A percentile compares a stretch with the other conserved stretches of the same genome.
These are phyloP conservation scores for Gracilinanus agilis DNA, from an alignment of 2,113 vertebrate species.

Conservation along the genomic window DNA sequence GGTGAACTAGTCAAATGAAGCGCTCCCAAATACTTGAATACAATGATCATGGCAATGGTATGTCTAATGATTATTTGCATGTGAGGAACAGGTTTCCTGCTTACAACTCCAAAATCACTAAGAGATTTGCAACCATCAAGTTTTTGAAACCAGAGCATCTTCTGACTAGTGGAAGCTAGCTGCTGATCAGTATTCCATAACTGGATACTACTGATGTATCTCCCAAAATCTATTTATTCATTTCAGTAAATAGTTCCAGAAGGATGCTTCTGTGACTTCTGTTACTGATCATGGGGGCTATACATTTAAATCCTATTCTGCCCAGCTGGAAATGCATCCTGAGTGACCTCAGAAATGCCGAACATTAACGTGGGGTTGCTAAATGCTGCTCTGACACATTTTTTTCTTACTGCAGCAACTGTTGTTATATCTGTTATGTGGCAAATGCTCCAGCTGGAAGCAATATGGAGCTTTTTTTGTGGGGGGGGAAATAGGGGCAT, in stretches of 20 bases:
- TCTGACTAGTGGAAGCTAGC: background rate
- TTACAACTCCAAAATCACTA: background rate
- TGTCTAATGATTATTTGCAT: accelerated
- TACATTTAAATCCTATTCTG: background rate
- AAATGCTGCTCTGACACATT: background rate
- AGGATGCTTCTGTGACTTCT: constrained; percentile 28
- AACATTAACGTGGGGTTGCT: accelerated
- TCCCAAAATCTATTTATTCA: background rate
- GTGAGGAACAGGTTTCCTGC: background rate
- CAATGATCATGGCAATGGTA: background rate
- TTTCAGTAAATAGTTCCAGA: background rate
- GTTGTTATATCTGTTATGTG: constrained; percentile 4
- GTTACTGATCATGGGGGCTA: accelerated
- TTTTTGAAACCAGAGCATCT: background rate
- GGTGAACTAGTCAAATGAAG: background rate
- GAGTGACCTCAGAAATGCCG: background rate
- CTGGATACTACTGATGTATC: background rate
- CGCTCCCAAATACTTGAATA: background rate
- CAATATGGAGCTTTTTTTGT: background rate
- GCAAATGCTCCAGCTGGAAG: background rate
- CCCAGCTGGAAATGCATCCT: background rate
- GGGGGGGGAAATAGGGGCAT: background rate
- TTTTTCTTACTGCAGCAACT: background rate
- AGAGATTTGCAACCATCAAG: background rate
- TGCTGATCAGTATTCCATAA: background rate